Evolutionary conservation across 1,140 invertebrate genomes (phyloP), one percentile per base, ranked within the genome.

Genomic region (Schlechtendalia chinensis): DNA sequence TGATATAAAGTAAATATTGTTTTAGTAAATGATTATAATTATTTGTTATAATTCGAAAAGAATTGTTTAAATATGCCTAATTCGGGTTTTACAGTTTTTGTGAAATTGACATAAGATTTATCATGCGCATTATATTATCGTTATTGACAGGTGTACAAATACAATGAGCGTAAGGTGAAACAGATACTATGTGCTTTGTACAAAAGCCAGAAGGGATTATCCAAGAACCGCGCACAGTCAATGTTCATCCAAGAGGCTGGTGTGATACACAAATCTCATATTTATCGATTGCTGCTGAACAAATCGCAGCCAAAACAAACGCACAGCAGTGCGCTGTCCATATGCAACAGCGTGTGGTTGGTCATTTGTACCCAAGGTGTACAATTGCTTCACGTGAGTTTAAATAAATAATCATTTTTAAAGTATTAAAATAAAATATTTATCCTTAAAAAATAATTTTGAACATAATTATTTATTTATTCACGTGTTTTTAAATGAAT

Each of bases 231-330:
- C 84, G 94, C 95, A 27, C 91, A 97, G 84, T 86, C 91, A 29
- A 90, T 92, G 82, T 98, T 94, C 86, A 96, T 97, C 84, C 90
- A 92, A 82, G 95, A 97, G 87, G 93, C 95, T 59, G 94, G 94
- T 83, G 91, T 95, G 84, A 86, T 88, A 12, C 89, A 90, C 84
- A 97, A 97, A 87, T 91, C 96, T 56, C 96, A 98, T 86, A 90
- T 97, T 71, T 98, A 96, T 86, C 89, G 93, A 59, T 89, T 98
- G 84, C 91, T 92, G 83, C 90, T 93, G 83, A 91, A 91, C 82
- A 98, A 97, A 88, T 91, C 91, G 81, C 93, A 94, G 86, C 85
- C 88, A 16, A 79, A 79, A 63, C 58, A 79, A 4, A 89, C 90
- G 11, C 91, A 90, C 1, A 92, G 92, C 59, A 90, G 90, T 1